Evolutionary conservation across 2,888 invertebrate genomes (phyloP).

Genomic region (Cantharis rufa): DNA sequence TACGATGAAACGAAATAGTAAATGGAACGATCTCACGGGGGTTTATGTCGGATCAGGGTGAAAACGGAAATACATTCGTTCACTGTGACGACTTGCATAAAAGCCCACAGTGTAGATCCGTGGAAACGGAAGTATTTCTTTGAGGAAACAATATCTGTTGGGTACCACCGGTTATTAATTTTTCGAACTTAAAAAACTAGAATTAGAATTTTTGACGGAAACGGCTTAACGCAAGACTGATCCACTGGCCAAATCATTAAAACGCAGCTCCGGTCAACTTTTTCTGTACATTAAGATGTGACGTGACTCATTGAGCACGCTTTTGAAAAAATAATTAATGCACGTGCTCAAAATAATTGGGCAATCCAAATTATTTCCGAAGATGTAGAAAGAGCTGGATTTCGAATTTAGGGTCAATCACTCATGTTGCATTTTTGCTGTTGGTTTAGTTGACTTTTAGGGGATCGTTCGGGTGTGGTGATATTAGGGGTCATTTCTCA

Average conservation of each 20-base stretch:
- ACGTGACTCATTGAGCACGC: background rate
- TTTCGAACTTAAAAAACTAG: constrained; percentile 1
- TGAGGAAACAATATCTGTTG: constrained; percentile 15
- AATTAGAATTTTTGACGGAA: constrained; percentile 25
- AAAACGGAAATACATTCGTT: constrained; percentile 20
- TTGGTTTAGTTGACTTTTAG: constrained; percentile 1
- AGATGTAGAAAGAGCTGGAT: background rate
- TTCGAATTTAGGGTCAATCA: background rate
- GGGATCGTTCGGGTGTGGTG: constrained; percentile 15
- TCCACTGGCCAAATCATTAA: constrained; percentile 21
- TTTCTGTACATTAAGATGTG: background rate
- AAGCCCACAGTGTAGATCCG: constrained; percentile 19
- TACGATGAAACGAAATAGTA: background rate
- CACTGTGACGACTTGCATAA: constrained; percentile 18
- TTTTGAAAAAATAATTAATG: background rate
- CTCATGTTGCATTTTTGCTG: background rate
- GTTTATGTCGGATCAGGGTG: constrained; percentile 7
- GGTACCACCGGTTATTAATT: constrained; percentile 12
- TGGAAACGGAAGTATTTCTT: constrained; percentile 28
- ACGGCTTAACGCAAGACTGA: constrained; percentile 31
- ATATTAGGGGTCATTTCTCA: background rate
- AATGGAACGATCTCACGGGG: constrained; percentile 13
- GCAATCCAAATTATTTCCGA: background rate
- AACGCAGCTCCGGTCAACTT: constrained; percentile 32
- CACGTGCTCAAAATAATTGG: background rate